These are phyloP conservation scores for Turritopsis rubra DNA, from an alignment of 30 jellyfish, hydroid and myxozoan species.

Conservation along the genomic window DNA sequence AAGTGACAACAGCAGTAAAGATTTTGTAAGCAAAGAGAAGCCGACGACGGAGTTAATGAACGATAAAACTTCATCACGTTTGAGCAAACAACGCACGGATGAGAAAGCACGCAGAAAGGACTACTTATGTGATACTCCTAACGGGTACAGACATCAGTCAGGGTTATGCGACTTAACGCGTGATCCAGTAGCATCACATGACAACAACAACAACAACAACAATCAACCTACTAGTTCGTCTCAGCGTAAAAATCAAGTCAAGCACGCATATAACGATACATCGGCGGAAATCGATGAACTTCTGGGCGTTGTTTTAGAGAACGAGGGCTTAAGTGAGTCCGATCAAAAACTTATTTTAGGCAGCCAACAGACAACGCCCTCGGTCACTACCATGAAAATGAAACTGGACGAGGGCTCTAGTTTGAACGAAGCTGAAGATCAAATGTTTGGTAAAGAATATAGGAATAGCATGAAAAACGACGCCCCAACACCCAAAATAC, in stretches of 20 bases:
- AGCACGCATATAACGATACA: background rate
- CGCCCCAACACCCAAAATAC: background rate
- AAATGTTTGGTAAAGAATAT: background rate
- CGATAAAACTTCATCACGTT: background rate
- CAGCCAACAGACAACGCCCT: background rate
- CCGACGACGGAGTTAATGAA: background rate
- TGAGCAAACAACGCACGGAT: background rate
- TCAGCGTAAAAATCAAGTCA: background rate
- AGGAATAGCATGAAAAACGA: background rate
- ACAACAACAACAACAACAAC: background rate
- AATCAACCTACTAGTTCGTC: background rate
- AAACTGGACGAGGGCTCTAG: background rate
- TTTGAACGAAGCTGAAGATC: background rate
- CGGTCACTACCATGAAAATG: background rate
- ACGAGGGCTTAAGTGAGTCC: background rate
- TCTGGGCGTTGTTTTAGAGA: slow-evolving; percentile 2
- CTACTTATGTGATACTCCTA: slow-evolving; percentile 10
- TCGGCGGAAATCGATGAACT: slow-evolving; percentile 6
- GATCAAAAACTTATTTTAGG: slow-evolving; percentile 9
- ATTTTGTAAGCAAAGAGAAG: background rate
- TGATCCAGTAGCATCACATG: background rate
- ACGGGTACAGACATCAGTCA: slow-evolving; percentile 1
- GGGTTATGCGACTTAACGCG: background rate
- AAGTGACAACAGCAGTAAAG: background rate
- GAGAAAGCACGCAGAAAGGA: background rate